phyloP scores from a whole-genome alignment of 2,888 invertebrate species.

The Pseudeuparius sepicola region DNA sequence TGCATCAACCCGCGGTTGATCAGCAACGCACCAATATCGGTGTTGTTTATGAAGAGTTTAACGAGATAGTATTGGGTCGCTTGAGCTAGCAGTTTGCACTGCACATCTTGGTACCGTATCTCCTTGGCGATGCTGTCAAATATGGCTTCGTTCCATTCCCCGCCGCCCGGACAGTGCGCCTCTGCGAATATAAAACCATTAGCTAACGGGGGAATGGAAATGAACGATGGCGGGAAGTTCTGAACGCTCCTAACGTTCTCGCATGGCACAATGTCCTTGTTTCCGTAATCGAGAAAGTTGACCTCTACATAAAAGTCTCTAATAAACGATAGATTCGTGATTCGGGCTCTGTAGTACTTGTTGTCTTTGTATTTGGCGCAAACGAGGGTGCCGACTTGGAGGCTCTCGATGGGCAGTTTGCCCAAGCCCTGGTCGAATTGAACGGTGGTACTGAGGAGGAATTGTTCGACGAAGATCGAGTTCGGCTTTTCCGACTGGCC shows the following conservation, averaged over 20 bases:
- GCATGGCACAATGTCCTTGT: constrained; percentile 49
- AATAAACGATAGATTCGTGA: constrained; percentile 42
- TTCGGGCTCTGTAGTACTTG: constrained; percentile 54
- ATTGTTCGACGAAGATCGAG: constrained; percentile 48
- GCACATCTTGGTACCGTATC: constrained; percentile 38
- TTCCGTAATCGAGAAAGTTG: constrained; percentile 61
- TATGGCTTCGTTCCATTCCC: constrained; percentile 42
- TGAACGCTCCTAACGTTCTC: constrained; percentile 50
- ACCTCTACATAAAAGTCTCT: constrained; percentile 49
- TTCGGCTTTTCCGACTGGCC: constrained; percentile 56
- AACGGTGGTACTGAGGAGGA: constrained; percentile 39
- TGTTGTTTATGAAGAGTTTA: constrained; percentile 41
- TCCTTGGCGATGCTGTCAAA: constrained; percentile 38
- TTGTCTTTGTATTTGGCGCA: constrained; percentile 59
- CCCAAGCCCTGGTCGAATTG: constrained; percentile 41
- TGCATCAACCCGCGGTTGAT: constrained; percentile 41
- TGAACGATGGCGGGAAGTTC: constrained; percentile 40
- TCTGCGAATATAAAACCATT: constrained; percentile 50
- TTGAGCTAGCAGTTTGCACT: constrained; percentile 33
- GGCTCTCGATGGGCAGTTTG: constrained; percentile 28
- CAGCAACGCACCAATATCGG: constrained; percentile 42
- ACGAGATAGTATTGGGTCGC: constrained; percentile 38
- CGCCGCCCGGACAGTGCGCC: constrained; percentile 37
- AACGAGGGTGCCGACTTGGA: constrained; percentile 42
- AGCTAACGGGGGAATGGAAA: constrained; percentile 46